Base-by-base conservation (phyloP, 2,797 vertebrate species). In the Dromococcyx pavoninus region DNA sequence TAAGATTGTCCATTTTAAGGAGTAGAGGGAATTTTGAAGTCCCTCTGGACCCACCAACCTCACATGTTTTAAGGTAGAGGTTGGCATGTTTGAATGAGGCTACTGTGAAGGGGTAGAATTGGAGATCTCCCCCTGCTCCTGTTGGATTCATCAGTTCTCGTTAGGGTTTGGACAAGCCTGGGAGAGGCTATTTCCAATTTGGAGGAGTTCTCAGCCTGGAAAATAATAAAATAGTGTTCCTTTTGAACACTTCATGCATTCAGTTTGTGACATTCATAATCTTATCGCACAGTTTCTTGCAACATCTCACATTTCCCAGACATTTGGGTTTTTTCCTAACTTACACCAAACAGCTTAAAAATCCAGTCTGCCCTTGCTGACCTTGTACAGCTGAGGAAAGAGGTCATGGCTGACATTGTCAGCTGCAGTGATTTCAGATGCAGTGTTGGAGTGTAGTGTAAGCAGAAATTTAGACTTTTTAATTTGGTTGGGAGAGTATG, bases 401-500 rank as follows among this genome's bases (percentile, higher is more conserved):
- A 92, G 85, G 64, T 91, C 41, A 18, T 4, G 64, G 50, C 73
- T 86, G 65, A 44, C n/a, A 25, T 8, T 75, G 80, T 58, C 81
- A 54, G 70, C 65, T 62, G 79, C 70, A 30, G 58, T 35, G 64
- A 51, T 72, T 71, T 76, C 74, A 53, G 44, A 17, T 24, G 24
- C 57, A 28, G 46, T 2, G 11, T 35, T 66, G 7, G 44, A 69
- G 44, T 11, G 65, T 41, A 13, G 50, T 1, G 15, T 77, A 65
- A 92, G 86, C 89, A 92, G 65, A 80, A 87, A 81, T 89, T 84
- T 48, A 46, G 21, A 43, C 70, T 84, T 87, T 89, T 80, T 46
- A 48, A 80, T 89, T 65, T 61, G 51, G 3, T 81, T 69, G 51
- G 56, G 46, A 80, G 50, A 58, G 37, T 17, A 9, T 72, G 64